phyloP scores from a whole-genome alignment of 2,888 invertebrate species.

The Sarcophaga rosellei region DNA sequence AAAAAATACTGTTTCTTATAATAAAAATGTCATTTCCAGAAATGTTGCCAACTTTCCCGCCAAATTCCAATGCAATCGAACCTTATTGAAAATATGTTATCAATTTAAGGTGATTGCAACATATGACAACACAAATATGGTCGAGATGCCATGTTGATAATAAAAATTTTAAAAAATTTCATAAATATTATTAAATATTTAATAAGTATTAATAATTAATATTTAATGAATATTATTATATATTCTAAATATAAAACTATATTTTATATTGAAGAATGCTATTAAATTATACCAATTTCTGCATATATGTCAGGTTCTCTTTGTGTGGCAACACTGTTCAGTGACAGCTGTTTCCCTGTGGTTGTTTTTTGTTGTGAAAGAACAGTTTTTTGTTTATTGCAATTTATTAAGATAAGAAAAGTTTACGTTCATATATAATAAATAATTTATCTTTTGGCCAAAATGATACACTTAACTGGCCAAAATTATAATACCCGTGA shows the following conservation, averaged over 20 bases:
- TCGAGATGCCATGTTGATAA: neutral
- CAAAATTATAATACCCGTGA: slow-evolving; percentile 89
- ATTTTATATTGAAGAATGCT: too few species aligned
- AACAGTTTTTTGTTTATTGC: slow-evolving; percentile 20
- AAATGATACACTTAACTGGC: slow-evolving; percentile 82
- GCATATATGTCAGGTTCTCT: neutral
- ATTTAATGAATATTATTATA: too few species aligned
- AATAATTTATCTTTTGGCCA: neutral
- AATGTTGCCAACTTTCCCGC: slow-evolving; percentile 69
- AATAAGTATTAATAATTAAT: too few species aligned
- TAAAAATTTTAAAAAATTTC: neutral
- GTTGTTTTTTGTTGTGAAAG: neutral
- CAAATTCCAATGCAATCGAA: slow-evolving; percentile 67
- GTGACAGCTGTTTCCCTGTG: slow-evolving; percentile 9
- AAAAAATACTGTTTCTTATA: slow-evolving; percentile 42
- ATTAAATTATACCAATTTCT: neutral
- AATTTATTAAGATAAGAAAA: neutral
- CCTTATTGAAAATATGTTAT: neutral
- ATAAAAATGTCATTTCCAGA: slow-evolving; percentile 66
- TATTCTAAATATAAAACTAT: too few species aligned
- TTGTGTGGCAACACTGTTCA: neutral
- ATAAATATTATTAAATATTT: too few species aligned
- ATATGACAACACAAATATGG: neutral
- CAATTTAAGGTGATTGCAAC: neutral
- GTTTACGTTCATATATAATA: neutral